Percentiles rank a stretch among this genome's conserved stretches.
phyloP scores from a whole-genome alignment of 2,113 vertebrate genomes.

The Stigmatopora nigra region DNA sequence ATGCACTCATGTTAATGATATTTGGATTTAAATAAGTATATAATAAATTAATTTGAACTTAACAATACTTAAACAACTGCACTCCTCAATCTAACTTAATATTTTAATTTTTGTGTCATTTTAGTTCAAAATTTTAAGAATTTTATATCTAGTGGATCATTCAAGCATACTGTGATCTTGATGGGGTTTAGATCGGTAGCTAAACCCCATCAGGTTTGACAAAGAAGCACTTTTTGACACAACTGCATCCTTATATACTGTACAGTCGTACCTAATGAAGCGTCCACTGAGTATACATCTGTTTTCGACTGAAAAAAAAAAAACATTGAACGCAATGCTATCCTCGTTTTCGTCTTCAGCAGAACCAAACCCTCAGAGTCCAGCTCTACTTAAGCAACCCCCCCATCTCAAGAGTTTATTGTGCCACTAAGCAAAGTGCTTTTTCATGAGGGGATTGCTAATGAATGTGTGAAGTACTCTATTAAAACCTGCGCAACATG shows the following conservation, averaged over 20 bases:
- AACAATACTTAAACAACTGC: too few species aligned
- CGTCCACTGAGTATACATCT: background rate
- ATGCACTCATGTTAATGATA: too few species aligned
- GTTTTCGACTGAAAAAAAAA: background rate
- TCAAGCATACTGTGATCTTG: too few species aligned
- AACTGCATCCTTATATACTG: background rate
- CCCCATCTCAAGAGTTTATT: background rate
- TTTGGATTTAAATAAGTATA: too few species aligned
- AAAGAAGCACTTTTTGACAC: background rate
- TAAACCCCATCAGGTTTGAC: background rate
- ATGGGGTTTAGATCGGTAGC: background rate
- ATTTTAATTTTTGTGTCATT: too few species aligned
- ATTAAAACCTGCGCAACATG: background rate
- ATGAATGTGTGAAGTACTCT: background rate
- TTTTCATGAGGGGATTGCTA: background rate
- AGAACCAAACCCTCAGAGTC: background rate
- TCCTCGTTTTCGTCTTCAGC: background rate
- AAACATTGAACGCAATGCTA: background rate
- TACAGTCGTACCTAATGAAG: background rate
- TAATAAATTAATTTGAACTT: too few species aligned
- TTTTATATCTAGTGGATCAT: too few species aligned
- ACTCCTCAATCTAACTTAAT: too few species aligned
- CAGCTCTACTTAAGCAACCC: conserved; percentile 6
- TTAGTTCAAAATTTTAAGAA: too few species aligned
- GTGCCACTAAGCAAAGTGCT: conserved; percentile 1